phyloP scores from a whole-genome alignment of 2,888 invertebrate genomes.

The Eucriotettix oculatus region DNA sequence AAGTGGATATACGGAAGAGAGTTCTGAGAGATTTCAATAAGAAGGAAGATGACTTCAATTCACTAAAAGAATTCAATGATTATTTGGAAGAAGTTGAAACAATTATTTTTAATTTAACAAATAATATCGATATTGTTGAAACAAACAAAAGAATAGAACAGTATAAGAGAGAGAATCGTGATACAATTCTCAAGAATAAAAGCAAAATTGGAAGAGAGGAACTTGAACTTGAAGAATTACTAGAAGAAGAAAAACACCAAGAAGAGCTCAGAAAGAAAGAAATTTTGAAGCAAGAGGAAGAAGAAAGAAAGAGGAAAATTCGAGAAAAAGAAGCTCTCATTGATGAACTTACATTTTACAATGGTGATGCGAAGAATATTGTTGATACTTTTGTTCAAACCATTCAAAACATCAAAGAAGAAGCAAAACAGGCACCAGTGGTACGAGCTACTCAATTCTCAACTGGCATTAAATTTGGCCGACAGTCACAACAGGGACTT shows the following conservation, averaged over 20 bases:
- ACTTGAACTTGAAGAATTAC: conserved; percentile 66
- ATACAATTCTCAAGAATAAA: conserved; percentile 65
- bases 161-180: conserved; percentile 80
- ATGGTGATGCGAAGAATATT: conserved; percentile 76
- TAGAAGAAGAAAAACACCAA: conserved; percentile 65
- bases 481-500: conserved; percentile 42
- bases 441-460: conserved; percentile 53
- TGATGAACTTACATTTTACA: conserved; percentile 88
- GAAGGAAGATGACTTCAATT: conserved; percentile 81
- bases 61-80: conserved; percentile 77
- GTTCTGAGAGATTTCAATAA: conserved; percentile 86
- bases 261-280: conserved; percentile 59
- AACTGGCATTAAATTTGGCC: conserved; percentile 67
- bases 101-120: conserved; percentile 77
- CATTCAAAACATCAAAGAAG: conserved; percentile 44
- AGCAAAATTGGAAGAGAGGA: conserved; percentile 62
- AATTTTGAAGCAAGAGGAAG: conserved; percentile 43
- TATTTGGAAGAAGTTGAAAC: conserved; percentile 91
- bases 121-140: conserved; percentile 73
- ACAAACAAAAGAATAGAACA: conserved; percentile 83
- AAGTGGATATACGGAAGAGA: conserved; percentile 83
- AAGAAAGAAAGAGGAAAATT: conserved; percentile 66
- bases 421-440: conserved; percentile 22
- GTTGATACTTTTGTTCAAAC: conserved; percentile 62
- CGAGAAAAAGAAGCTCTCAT: conserved; percentile 82